phyloP scores from a whole-genome alignment of 2,888 invertebrate genomes.

The Nephrotoma guestfalica region DNA sequence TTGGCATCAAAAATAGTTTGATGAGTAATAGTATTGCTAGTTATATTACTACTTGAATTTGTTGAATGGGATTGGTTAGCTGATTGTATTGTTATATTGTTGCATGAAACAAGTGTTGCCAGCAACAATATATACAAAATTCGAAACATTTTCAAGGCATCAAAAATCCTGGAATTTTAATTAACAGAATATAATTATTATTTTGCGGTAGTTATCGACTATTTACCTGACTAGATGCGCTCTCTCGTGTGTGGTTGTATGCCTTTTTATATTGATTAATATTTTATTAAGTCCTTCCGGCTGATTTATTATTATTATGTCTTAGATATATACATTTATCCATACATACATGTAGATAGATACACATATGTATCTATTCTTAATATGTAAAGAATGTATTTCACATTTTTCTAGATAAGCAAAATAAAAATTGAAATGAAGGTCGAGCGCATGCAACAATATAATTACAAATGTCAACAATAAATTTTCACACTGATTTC shows the following conservation, averaged over 20 bases:
- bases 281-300: not conserved
- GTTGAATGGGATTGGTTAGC: not conserved
- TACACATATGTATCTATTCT: not conserved
- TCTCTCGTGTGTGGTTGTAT: not conserved
- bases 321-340: not conserved
- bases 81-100: constrained; percentile 10
- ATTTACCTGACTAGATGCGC: not conserved
- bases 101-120: constrained; percentile 14
- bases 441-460: not conserved
- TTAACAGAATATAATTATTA: not conserved
- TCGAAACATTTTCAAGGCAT: constrained; percentile 18
- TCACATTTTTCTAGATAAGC: not conserved
- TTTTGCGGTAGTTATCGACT: not conserved
- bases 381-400: not conserved
- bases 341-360: not conserved
- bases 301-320: not conserved
- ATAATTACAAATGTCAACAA: not conserved
- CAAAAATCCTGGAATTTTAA: not conserved
- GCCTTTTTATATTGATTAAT: not conserved
- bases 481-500: not conserved
- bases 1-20: constrained; percentile 27
- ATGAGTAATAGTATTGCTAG: constrained; percentile 27
- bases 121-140: constrained; percentile 20
- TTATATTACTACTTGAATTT: constrained; percentile 10
- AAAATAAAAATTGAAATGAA: not conserved